Base-by-base conservation (phyloP, 2,113 vertebrate genomes). In the Sceloporus undulatus region DNA sequence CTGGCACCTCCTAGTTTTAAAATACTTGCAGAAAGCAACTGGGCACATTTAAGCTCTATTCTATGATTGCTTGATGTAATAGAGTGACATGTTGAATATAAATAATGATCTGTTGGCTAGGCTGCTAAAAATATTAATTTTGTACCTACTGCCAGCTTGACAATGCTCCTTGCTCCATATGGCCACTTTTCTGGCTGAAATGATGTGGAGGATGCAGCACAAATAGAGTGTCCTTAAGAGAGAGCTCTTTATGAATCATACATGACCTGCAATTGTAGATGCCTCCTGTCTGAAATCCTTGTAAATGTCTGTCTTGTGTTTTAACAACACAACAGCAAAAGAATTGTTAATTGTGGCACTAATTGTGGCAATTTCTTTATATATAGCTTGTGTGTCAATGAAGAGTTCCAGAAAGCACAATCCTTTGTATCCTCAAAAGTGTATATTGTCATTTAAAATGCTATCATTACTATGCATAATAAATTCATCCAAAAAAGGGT, bases 21-120 rank as follows among this genome's bases (percentile, higher is more conserved):
- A 89, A 75, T 87, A 88, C 9, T 48, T 11, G 19, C 7, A 56
- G 59, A 76, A 92, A 18, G 54, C 59, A 23, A 9, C 10, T 1
- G n/a, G 40, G 38, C 73, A 19, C 48, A 4, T 4, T 74, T 82
- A 10, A 5, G 2, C 0, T 9, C 0, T 82, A 25, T 75, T 10
- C 27, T 90, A n/a, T 25, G 78, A 16, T 70, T 83, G 18, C 59
- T 48, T 88, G 73, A 29, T 40, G 65, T 29, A 86, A 73, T 56
- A n/a, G 48, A 77, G 73, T 18, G 48, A 65, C n/a, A 62, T 0
- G 62, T 2, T 59, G 23, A 79, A 77, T 86, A 84, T 89, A 76
- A 89, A 70, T 25, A 82, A 42, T 25, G 18, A 54, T 83, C 68
- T 79, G 3, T 56, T 84, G 19, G 54, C 76, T 68, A 84, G 2